A percentile compares a stretch with the other conserved stretches of the same genome.
phyloP scores from a whole-genome alignment of 2,888 invertebrate genomes.

The Erebia palarica region DNA sequence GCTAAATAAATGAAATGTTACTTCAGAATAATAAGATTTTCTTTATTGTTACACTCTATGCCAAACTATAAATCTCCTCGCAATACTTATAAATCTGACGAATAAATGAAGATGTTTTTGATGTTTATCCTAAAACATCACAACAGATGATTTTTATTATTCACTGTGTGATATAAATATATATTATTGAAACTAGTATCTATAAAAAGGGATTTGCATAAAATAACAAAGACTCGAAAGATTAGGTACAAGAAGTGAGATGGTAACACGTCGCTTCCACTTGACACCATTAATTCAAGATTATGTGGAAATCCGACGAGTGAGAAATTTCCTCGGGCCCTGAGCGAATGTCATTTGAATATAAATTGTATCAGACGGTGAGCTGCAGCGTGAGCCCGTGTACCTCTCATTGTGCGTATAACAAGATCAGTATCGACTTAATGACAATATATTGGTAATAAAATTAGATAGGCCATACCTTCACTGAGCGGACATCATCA shows the following conservation, averaged over 20 bases:
- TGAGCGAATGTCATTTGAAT: constrained; percentile 80
- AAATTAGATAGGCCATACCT: constrained; percentile 80
- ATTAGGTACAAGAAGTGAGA: constrained; percentile 23
- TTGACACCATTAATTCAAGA: constrained; percentile 73
- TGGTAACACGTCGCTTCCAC: constrained; percentile 45
- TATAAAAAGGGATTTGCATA: constrained; percentile 38
- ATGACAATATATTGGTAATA: constrained; percentile 83
- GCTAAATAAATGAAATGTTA: not conserved
- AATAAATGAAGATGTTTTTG: not conserved
- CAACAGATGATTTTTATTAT: constrained; percentile 5
- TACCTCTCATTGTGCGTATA: constrained; percentile 80
- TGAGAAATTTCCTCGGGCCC: constrained; percentile 75
- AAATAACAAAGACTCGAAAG: constrained; percentile 34
- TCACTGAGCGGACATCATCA: constrained; percentile 73
- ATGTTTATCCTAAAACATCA: constrained; percentile 14
- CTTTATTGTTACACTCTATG: not conserved
- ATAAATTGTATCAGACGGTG: constrained; percentile 74
- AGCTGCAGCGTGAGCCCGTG: constrained; percentile 58
- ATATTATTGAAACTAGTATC: constrained; percentile 20
- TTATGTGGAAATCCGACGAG: constrained; percentile 78
- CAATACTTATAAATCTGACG: not conserved
- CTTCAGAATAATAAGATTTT: not conserved
- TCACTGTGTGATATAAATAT: constrained; percentile 9
- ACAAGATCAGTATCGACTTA: constrained; percentile 83
- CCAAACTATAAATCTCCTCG: not conserved